phyloP scores from a whole-genome alignment of 1,140 invertebrate species.

The Chironomus tepperi region DNA sequence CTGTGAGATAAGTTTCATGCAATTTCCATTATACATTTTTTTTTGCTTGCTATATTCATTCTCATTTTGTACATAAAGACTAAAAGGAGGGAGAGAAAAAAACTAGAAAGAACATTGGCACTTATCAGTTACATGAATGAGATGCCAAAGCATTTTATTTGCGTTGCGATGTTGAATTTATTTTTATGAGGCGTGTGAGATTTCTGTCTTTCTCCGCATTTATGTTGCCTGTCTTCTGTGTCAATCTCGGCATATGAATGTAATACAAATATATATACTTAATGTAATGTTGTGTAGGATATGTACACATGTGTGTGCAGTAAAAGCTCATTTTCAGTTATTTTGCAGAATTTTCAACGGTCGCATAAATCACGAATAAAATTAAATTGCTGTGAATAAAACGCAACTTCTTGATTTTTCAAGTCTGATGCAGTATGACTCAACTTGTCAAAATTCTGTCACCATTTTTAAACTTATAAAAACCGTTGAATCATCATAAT shows the following conservation, averaged over 20 bases:
- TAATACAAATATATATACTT: too few relatives aligned
- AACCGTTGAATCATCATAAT: too few relatives aligned
- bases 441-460: too few relatives aligned
- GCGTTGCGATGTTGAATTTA: neutral
- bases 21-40: neutral
- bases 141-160: neutral
- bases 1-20: neutral
- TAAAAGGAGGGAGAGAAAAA: neutral
- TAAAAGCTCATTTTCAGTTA: too few relatives aligned
- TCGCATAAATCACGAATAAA: too few relatives aligned
- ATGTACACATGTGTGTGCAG: neutral
- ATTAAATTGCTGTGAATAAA: too few relatives aligned
- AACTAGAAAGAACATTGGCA: neutral
- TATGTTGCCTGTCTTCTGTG: neutral
- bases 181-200: slow-evolving; percentile 1
- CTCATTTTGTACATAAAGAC: neutral
- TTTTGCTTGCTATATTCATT: neutral
- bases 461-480: too few relatives aligned
- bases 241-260: neutral
- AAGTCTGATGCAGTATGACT: too few relatives aligned
- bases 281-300: neutral
- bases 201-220: neutral
- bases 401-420: too few relatives aligned
- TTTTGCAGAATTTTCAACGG: too few relatives aligned
- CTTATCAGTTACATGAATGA: slow-evolving; percentile 6